A percentile compares a stretch with the other conserved stretches of the same genome.
These are phyloP conservation scores for Lagocephalus sceleratus DNA, from an alignment of 2,797 vertebrate genomes.

Conservation along the genomic window DNA sequence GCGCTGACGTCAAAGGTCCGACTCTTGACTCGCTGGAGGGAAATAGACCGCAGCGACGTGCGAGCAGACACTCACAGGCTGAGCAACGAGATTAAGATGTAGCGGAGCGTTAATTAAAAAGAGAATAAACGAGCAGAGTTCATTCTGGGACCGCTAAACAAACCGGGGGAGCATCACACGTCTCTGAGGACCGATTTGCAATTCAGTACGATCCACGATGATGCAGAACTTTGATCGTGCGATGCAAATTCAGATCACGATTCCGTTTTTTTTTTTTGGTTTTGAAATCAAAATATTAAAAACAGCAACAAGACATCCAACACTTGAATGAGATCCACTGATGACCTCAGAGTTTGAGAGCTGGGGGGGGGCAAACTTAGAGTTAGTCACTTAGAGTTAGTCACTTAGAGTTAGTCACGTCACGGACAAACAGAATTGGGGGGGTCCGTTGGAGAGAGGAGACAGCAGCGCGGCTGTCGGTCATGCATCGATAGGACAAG, in stretches of 20 bases:
- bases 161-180: conserved; percentile 17
- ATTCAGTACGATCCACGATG: conserved; percentile 22
- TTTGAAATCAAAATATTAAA: neutral
- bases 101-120: no score
- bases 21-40: no score
- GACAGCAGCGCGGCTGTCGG: conserved; percentile 34
- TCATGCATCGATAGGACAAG: conserved; percentile 67
- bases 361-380: conserved; percentile 46
- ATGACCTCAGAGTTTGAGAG: conserved; percentile 29
- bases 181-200: conserved; percentile 21
- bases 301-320: conserved; percentile 2
- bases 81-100: conserved; percentile 2
- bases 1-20: no score
- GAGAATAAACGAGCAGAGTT: conserved; percentile 1
- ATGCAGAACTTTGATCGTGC: conserved; percentile 37
- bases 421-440: conserved; percentile 35
- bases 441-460: conserved; percentile 43
- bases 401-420: conserved; percentile 31
- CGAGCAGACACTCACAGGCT: conserved; percentile 4
- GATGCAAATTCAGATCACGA: conserved; percentile 22
- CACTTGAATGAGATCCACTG: conserved; percentile 8
- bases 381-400: no score
- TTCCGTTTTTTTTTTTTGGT: neutral
- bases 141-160: conserved; percentile 5
- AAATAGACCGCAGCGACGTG: no score